Evolutionary conservation across 1,140 invertebrate genomes (phyloP).

Genomic region (Saccostrea echinata): DNA sequence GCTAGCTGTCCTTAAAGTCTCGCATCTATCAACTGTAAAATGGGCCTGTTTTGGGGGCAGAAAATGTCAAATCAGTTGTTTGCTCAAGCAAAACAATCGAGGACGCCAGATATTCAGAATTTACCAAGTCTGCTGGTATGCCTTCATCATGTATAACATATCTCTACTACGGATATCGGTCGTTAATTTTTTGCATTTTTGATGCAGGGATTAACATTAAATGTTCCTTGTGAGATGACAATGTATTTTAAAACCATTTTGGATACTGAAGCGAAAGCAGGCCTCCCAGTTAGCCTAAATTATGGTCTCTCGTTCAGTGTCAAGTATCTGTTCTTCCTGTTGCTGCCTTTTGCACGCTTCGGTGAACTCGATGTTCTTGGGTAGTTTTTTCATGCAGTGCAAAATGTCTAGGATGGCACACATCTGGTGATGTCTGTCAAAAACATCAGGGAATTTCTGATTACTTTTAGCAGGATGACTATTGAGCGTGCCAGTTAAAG

Average conservation of each 20-base stretch:
- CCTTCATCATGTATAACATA: slow-evolving; percentile 44
- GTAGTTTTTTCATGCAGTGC: slow-evolving; percentile 50
- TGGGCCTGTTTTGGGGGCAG: slow-evolving; percentile 22
- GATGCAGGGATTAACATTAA: background rate
- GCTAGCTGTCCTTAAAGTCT: background rate
- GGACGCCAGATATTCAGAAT: background rate
- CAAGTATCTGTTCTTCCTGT: too few relatives aligned
- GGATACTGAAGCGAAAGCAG: slow-evolving; percentile 15
- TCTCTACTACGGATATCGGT: slow-evolving; percentile 22
- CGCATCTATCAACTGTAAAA: background rate
- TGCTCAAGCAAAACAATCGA: slow-evolving; percentile 31
- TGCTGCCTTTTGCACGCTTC: too few relatives aligned
- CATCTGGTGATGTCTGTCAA: slow-evolving; percentile 30
- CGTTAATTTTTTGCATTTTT: slow-evolving; percentile 37
- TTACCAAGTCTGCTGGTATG: slow-evolving; percentile 33
- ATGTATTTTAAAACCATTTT: slow-evolving; percentile 38
- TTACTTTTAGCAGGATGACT: slow-evolving; percentile 27
- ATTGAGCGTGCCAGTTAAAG: slow-evolving; percentile 48
- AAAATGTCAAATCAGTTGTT: slow-evolving; percentile 35
- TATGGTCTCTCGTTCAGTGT: too few relatives aligned
- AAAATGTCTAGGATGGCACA: slow-evolving; percentile 56
- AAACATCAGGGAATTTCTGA: slow-evolving; percentile 42
- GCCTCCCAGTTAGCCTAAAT: too few relatives aligned
- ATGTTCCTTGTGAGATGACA: slow-evolving; percentile 3
- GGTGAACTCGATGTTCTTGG: too few relatives aligned